A percentile compares a stretch with the other conserved stretches of the same genome.
These are phyloP conservation scores for Hydropotes inermis DNA, from an alignment of 2,113 vertebrate genomes.

Conservation along the genomic window DNA sequence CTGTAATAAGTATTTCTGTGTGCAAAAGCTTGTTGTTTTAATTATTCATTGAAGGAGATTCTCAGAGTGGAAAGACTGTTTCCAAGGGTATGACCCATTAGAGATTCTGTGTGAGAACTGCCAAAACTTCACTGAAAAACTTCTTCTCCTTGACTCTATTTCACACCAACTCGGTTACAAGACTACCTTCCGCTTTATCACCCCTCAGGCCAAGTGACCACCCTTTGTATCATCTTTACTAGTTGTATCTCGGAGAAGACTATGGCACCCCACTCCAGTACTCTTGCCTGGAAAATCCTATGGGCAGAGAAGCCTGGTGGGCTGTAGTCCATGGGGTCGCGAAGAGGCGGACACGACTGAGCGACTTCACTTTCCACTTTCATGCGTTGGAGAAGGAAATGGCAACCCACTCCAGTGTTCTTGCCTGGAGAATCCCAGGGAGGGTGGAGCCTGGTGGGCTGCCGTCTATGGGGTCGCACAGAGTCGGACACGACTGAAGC, in stretches of 20 bases:
- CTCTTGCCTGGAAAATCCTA: too few species aligned
- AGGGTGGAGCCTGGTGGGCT: too few species aligned
- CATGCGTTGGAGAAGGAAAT: too few species aligned
- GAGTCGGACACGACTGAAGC: too few species aligned
- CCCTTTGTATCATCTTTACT: neutral
- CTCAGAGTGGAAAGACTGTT: neutral
- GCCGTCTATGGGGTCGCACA: too few species aligned
- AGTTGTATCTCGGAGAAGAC: neutral
- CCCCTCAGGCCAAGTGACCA: accelerated
- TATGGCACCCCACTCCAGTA: too few species aligned
- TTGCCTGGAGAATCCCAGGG: too few species aligned
- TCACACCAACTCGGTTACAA: accelerated
- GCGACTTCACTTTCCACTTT: too few species aligned
- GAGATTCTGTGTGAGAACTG: neutral
- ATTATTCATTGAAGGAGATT: neutral
- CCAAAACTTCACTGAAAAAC: neutral
- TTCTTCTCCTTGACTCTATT: neutral
- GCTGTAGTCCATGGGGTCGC: too few species aligned
- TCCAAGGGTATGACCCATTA: neutral
- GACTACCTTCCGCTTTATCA: accelerated
- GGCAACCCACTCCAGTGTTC: too few species aligned
- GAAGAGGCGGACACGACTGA: too few species aligned
- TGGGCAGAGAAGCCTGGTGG: too few species aligned
- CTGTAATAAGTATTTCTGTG: neutral
- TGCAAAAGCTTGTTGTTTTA: neutral